Base-by-base conservation (phyloP, 2,113 vertebrate species). In the Engystomops pustulosus region DNA sequence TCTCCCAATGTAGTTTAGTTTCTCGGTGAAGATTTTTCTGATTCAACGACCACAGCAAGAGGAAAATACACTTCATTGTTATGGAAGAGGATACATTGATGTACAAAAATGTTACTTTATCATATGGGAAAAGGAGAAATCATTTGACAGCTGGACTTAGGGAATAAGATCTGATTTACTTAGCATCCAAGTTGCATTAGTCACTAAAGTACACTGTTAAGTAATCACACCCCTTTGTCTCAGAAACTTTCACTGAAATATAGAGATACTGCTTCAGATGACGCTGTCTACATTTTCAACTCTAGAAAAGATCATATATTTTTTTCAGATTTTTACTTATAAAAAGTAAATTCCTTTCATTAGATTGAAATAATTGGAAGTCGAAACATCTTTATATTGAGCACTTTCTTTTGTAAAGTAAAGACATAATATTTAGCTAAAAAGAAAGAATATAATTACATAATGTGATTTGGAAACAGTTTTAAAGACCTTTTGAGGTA, bases 391-490 rank as follows among this genome's bases (percentile, higher is more conserved):
- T 75, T 65, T 65, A 30, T 49, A 65, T 47, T 60, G 25, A 30
- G 75, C 11, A 17, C 58, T 65, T 75, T 83, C 18, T 34, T 45
- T 6, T n/a, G 23, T 17, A 60, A 72, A 62, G 38, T 49, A 62
- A 47, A 75, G 70, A 75, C 27, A 49, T 83, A 75, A 75, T 74
- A 49, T 60, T 83, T 75, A 75, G 38, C 53, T 49, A 75, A 47
- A 62, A 65, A 62, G 14, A 41, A 36, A 74, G 70, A 83, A 81
- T 83, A 65, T 65, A 83, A 65, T 83, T 75, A 75, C 53, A 83
- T 83, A 75, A 83, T 83, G 53, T 23, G 27, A 83, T 83, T 83
- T 83, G 30, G 55, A 75, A 83, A 27, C 27, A 75, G 38, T 65
- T 36, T 83, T 62, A 18, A 75, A 65, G 34, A 49, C 49, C 41